Evolutionary conservation across 2,113 vertebrate species (phyloP).

Genomic region (Tretioscincus oriximinensis): DNA sequence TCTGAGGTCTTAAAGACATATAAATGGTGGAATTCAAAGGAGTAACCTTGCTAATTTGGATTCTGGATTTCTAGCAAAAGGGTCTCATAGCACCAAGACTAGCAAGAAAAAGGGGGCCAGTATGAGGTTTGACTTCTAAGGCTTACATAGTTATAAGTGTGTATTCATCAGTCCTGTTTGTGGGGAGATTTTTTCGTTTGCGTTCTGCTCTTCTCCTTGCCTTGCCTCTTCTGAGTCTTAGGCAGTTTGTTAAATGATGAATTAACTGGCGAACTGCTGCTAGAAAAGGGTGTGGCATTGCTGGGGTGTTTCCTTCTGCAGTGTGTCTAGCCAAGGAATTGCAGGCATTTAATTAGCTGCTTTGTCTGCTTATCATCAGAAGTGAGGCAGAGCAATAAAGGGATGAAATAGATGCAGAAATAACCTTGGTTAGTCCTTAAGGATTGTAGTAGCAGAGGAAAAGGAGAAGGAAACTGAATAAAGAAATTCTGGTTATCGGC

Average conservation of each 20-base stretch:
- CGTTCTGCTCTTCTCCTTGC: slow-evolving; percentile 22
- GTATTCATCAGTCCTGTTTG: not conserved
- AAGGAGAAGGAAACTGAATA: not conserved
- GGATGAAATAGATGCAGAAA: slow-evolving; percentile 22
- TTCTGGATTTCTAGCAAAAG: too few relatives aligned
- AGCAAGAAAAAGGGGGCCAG: too few relatives aligned
- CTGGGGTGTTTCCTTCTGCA: slow-evolving; percentile 26
- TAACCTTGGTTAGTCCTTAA: not conserved
- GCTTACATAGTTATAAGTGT: too few relatives aligned
- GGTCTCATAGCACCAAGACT: too few relatives aligned
- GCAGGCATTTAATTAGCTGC: slow-evolving; percentile 40
- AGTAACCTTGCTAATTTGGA: too few relatives aligned
- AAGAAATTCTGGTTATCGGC: not conserved
- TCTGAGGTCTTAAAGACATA: not conserved
- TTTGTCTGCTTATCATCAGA: slow-evolving; percentile 36
- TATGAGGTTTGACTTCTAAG: too few relatives aligned
- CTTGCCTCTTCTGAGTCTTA: slow-evolving; percentile 17
- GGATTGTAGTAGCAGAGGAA: not conserved
- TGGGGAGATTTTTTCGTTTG: not conserved
- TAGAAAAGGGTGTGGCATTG: slow-evolving; percentile 14
- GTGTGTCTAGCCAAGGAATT: slow-evolving; percentile 44
- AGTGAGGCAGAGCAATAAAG: not conserved
- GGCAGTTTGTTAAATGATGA: slow-evolving; percentile 12
- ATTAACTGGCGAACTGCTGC: not conserved
- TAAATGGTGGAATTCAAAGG: too few relatives aligned